Conservation (phyloP, 2,797 vertebrate species). For the Bradypus variegatus region DNA sequence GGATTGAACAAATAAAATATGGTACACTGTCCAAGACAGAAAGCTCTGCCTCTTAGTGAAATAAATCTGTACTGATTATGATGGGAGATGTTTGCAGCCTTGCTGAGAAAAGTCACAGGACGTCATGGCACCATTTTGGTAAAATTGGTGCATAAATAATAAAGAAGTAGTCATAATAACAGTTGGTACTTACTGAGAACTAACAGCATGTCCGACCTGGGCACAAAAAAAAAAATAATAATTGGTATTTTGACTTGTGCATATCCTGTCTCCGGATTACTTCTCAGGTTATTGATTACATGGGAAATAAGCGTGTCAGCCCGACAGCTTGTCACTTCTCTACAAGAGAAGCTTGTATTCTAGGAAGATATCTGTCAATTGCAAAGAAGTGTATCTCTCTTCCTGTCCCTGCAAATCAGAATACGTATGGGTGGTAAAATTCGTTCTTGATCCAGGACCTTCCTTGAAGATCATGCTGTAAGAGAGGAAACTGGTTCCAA, state of each 20-base stretch:
- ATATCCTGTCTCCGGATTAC: neutral
- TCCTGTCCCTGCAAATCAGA: neutral
- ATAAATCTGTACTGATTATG: too few relatives aligned
- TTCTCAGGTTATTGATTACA: neutral
- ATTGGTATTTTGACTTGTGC: too few relatives aligned
- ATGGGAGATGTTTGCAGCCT: too few relatives aligned
- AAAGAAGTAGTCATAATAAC: neutral
- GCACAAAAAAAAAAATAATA: too few relatives aligned
- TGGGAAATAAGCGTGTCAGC: neutral
- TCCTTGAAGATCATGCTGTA: neutral
- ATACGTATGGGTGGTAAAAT: neutral
- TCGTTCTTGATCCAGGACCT: neutral
- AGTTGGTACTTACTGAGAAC: neutral
- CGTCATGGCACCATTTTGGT: neutral
- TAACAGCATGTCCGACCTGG: neutral
- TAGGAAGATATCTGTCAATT: neutral
- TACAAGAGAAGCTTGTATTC: neutral
- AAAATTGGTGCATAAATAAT: neutral
- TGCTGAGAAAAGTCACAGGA: neutral
- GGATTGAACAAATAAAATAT: fast-evolving
- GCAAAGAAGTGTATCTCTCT: neutral
- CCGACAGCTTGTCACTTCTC: neutral
- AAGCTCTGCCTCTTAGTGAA: fast-evolving
- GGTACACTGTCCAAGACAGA: neutral
- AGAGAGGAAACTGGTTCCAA: neutral